Base-by-base conservation (phyloP, 2,113 vertebrate species). In the Maccullochella peelii region DNA sequence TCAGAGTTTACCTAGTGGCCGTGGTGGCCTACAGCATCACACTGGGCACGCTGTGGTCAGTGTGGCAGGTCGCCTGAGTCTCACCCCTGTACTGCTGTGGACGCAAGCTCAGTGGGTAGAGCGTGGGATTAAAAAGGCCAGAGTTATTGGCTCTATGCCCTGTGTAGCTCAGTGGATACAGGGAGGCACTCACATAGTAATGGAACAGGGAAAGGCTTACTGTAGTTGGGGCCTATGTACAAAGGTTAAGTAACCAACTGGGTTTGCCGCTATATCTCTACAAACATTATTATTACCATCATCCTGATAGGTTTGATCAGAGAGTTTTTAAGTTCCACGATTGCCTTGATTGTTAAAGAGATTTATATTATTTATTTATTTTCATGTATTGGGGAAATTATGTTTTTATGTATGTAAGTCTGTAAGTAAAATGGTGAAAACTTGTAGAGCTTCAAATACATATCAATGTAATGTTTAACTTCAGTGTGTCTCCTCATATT, bases 11-110 rank as follows among this genome's bases (percentile, higher is more conserved):
- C 89, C n/a, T 99, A 82, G 92, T 94, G 54, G 97, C 97, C 0
- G 91, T 99, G 84, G 92, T 98, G 91, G 95, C 97, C 50, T 99
- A 99, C 82, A 95, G 94, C 79, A 25, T 97, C 95, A 99, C 97
- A 0, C 92, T 99, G 93, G 95, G 97, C n/a, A 95, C 94, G 0
- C 95, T 99, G 84, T 99, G 98, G 98, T 98, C 97, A 0, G 90
- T 98, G 79, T 99, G 98, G 98, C 96, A 96, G 86, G 96, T 97
- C 0, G 96, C 95, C 83, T 98, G 95, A 98, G 83, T 0, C 15
- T 57, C 14, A 1, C 23, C 4, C 1, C 30, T 6, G 6, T 1
- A 0, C 63, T n/a, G 61, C 47, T 58, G 63, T 58, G 69, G 72
- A 83, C 63, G 55, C 61, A 40, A 68, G 61, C 54, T 80, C 44